Base-by-base conservation (phyloP, 2,113 vertebrate genomes). In the Cygnus atratus region DNA sequence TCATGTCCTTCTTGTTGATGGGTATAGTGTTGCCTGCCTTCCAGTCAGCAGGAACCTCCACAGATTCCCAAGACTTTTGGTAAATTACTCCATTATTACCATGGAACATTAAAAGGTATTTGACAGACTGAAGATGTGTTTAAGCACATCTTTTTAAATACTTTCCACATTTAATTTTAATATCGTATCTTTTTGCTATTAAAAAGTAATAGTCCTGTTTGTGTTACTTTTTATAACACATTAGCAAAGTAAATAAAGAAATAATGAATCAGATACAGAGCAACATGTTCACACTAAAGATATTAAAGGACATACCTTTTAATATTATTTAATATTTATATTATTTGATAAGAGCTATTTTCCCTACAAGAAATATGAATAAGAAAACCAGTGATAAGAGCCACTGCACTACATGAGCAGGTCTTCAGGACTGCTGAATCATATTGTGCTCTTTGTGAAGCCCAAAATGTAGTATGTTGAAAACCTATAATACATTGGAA, bases 381-480 rank as follows among this genome's bases (percentile, higher is more conserved):
- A 92, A 95, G 62, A 62, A 97, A 6, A 74, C 68, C 68, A 77
- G 33, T 81, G 87, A 92, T 91, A 96, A 91, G 58, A 96, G 66
- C 39, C 72, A 94, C 57, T 68, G 37, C 18, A 37, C n/a, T 73
- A 58, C 58, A 86, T 55, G 28, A 90, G 39, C 77, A 95, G 46
- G 67, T 33, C 96, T 97, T 95, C 89, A 77, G 35, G 92, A 70
- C 13, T 95, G 95, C 94, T 95, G 96, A 96, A 96, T 96, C 83
- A 84, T 82, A 79, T 63, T 94, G 43, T 78, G 35, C 20, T 83
- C 19, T 93, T 89, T 92, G 44, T 84, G 87, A 48, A 96, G 33
- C 59, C 75, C 75, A 95, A 92, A 88, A 92, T 52, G 58, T 92
- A 80, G 50, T 81, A 35, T 84, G 89, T 10, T 87, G 84, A 94